Conservation (phyloP, 2,888 invertebrate genomes). For the Ctena decussata region DNA sequence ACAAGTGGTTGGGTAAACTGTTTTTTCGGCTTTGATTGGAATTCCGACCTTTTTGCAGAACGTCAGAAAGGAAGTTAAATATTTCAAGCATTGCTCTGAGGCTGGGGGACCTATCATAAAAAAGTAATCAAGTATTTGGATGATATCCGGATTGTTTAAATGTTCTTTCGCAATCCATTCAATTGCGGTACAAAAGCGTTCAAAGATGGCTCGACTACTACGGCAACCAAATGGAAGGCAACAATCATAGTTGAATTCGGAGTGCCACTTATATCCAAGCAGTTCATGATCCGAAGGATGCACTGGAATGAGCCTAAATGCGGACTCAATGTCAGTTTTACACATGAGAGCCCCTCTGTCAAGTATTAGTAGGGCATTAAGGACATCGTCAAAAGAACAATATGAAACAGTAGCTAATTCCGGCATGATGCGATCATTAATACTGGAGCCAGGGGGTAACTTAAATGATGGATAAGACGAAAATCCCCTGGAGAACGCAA, state of each 20-base stretch:
- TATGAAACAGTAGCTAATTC: not conserved
- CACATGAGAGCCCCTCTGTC: not conserved
- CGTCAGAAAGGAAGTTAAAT: not conserved
- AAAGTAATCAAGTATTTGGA: slow-evolving; percentile 17
- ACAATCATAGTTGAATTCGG: not conserved
- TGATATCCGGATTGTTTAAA: not conserved
- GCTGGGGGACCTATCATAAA: not conserved
- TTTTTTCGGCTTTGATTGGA: slow-evolving; percentile 5
- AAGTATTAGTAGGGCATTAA: not conserved
- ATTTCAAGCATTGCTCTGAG: not conserved
- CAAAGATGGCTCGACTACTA: not conserved
- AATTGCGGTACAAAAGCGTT: not conserved
- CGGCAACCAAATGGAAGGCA: not conserved
- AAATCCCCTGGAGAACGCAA: not conserved
- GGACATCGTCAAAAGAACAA: slow-evolving; percentile 4
- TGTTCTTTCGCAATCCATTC: not conserved
- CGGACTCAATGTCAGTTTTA: slow-evolving; percentile 14
- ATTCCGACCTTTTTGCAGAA: not conserved
- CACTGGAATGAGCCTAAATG: not conserved
- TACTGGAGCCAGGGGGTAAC: not conserved
- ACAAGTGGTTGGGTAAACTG: not conserved
- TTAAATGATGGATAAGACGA: slow-evolving; percentile 11
- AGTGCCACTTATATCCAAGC: slow-evolving; percentile 1
- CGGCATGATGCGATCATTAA: not conserved
- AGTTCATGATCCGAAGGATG: slow-evolving; percentile 19